Evolutionary conservation across 2,113 vertebrate species (phyloP).

Genomic region (Apus apus): DNA sequence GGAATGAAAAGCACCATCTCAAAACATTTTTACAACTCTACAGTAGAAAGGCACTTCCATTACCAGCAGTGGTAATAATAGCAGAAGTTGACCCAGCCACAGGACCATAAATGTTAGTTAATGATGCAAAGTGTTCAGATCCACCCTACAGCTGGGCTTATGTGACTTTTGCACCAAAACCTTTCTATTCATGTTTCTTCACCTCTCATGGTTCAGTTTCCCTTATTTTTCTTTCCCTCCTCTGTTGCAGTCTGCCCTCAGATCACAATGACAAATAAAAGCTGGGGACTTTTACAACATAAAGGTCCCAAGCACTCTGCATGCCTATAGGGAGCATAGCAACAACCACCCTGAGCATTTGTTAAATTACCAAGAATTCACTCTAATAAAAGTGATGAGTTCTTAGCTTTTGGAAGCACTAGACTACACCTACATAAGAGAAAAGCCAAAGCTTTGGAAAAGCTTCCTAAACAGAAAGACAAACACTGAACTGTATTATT

Average conservation of each 20-base stretch:
- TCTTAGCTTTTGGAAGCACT: background rate
- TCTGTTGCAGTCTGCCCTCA: background rate
- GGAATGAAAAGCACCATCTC: background rate
- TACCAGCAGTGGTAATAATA: background rate
- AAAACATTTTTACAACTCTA: background rate
- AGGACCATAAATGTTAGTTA: background rate
- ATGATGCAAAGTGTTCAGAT: background rate
- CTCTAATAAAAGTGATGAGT: background rate
- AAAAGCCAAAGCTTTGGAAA: background rate
- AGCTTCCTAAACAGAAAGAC: background rate
- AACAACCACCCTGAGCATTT: background rate
- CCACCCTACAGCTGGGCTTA: background rate
- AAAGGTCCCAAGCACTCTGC: fast-evolving
- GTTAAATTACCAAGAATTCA: background rate
- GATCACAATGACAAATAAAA: background rate
- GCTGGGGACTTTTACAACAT: background rate
- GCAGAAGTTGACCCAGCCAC: background rate
- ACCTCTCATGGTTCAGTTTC: background rate
- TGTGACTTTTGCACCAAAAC: background rate
- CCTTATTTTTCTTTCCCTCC: background rate
- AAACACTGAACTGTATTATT: background rate
- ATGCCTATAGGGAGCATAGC: background rate
- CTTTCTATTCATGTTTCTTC: background rate
- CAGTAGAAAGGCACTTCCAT: background rate
- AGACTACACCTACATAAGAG: background rate